Conservation (phyloP, 2,113 vertebrate genomes). For the Ifrita kowaldi region DNA sequence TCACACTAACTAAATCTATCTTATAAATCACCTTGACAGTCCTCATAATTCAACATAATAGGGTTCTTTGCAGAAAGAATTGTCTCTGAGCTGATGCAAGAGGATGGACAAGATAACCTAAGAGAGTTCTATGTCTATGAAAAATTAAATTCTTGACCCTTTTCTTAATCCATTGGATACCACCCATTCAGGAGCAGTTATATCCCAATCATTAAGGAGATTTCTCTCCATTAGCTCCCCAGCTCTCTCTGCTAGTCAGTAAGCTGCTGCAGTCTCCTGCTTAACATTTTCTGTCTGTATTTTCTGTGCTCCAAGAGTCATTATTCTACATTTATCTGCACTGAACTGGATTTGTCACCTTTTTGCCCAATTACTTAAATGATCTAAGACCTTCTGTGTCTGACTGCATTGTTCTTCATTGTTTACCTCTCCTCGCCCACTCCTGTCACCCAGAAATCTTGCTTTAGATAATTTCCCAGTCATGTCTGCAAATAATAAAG, state of each 20-base stretch:
- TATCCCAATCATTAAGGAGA: not conserved
- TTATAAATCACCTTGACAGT: slow-evolving; percentile 57
- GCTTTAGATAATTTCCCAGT: not conserved
- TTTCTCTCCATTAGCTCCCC: not conserved
- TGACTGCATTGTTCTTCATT: slow-evolving; percentile 23
- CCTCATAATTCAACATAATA: slow-evolving; percentile 51
- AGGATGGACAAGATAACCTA: slow-evolving; percentile 29
- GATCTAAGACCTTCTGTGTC: slow-evolving; percentile 49
- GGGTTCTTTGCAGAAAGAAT: slow-evolving; percentile 22
- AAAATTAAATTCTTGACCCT: not conserved
- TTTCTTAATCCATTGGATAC: not conserved
- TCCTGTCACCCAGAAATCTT: not conserved
- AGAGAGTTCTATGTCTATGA: not conserved
- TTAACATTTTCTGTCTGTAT: not conserved
- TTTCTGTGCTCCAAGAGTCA: not conserved
- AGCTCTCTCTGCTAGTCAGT: not conserved
- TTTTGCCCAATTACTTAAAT: slow-evolving; percentile 52
- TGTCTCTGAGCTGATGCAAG: slow-evolving; percentile 13
- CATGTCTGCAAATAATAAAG: slow-evolving; percentile 26
- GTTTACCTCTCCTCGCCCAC: slow-evolving; percentile 28
- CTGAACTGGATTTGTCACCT: slow-evolving; percentile 31
- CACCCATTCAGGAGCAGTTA: not conserved
- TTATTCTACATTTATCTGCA: slow-evolving; percentile 30
- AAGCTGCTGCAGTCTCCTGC: not conserved
- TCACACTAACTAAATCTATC: slow-evolving; percentile 15